A percentile compares a stretch with the other conserved stretches of the same genome.
Conservation (phyloP, 2,113 vertebrate species). For the Cygnus buccinator region DNA sequence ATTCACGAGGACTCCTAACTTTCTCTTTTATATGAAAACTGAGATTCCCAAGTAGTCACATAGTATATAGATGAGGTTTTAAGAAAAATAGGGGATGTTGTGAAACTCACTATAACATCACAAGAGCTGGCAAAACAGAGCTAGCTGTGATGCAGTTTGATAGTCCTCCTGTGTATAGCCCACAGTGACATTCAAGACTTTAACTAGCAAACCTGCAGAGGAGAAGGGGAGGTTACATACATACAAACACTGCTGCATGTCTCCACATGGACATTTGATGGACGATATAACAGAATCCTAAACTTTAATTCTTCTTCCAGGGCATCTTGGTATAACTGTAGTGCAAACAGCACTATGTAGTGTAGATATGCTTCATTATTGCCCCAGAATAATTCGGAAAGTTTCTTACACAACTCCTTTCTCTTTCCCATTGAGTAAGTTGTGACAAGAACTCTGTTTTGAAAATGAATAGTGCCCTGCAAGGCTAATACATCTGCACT, state of each 20-base stretch:
- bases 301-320: not conserved
- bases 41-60: not conserved
- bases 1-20: not conserved
- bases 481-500: not conserved
- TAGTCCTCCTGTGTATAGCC: not conserved
- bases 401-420: not conserved
- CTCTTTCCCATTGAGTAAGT: not conserved
- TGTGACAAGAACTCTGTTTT: not conserved
- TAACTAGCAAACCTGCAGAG: not conserved
- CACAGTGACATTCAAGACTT: not conserved
- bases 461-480: not conserved
- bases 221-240: not conserved
- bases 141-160: not conserved
- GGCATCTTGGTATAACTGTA: not conserved
- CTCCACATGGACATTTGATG: rapidly evolving
- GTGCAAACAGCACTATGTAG: not conserved
- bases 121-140: not conserved
- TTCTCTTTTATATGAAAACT: not conserved
- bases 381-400: not conserved
- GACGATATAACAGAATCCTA: not conserved
- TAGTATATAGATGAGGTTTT: not conserved
- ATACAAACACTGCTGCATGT: not conserved
- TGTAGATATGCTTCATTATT: not conserved
- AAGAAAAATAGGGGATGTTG: not conserved
- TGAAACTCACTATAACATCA: not conserved